Conservation (phyloP, 2,888 invertebrate species). For the Spatulosminthurus flaviceps region DNA sequence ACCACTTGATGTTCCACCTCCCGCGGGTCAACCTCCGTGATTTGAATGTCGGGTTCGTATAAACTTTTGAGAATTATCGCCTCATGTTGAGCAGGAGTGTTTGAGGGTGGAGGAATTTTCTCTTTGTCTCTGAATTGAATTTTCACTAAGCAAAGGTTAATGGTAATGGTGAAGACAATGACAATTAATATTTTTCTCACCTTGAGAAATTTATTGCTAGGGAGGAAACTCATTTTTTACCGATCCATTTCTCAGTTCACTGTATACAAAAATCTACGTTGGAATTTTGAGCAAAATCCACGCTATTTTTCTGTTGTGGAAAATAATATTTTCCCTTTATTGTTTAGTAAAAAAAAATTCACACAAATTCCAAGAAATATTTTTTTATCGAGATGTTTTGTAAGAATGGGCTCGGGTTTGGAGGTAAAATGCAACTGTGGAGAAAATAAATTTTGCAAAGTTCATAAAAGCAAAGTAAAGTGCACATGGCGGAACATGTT, state of each 20-base stretch:
- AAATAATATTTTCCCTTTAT: no score
- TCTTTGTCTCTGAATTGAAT: not conserved
- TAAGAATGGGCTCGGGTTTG: no score
- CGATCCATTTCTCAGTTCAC: not conserved
- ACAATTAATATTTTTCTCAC: constrained; percentile 13
- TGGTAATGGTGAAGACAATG: not conserved
- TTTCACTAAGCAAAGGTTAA: constrained; percentile 15
- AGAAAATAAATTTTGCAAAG: no score
- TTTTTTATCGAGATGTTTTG: no score
- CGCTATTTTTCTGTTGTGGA: no score
- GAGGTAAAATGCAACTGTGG: no score
- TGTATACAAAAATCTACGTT: not conserved
- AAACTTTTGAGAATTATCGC: not conserved
- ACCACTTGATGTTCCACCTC: not conserved
- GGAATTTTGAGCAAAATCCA: no score
- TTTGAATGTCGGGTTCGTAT: not conserved
- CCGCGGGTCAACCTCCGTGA: not conserved
- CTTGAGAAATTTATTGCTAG: constrained; percentile 21
- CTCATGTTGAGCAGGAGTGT: not conserved
- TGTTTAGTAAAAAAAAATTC: no score
- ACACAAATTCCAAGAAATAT: no score
- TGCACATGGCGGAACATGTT: not conserved
- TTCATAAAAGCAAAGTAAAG: not conserved
- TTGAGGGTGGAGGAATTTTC: not conserved
- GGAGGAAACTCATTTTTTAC: constrained; percentile 23